Evolutionary conservation across 2,797 vertebrate species (phyloP), one percentile per base, ranked within the genome.

Genomic region (Prunella strophiata): DNA sequence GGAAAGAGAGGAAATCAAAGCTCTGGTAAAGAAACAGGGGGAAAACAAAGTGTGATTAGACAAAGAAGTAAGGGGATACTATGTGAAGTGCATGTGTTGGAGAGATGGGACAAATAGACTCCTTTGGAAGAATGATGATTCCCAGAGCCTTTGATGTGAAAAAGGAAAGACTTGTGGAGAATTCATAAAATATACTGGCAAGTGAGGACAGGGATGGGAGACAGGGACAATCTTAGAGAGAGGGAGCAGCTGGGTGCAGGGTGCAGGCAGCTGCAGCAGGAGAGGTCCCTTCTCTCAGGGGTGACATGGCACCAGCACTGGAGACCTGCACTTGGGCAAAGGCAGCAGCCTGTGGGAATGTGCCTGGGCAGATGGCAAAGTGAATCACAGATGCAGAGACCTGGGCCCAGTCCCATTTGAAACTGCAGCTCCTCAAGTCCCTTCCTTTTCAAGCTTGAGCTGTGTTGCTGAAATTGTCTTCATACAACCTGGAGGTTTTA

Each of bases 241-340:
- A 9, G 19, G 55, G 51, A 71, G 47, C 48, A 38, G 45, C 30
- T 55, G 66, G 26, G 25, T 72, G 50, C 22, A 38, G 71, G 65
- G 19, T n/a, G n/a, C n/a, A n/a, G n/a, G n/a, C n/a, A n/a, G n/a
- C n/a, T 73, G 65, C 45, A 59, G 61, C 21, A 5, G 2, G 52
- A 63, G 29, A 29, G 3, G 26, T 59, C 16, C 40, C 32, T 45
- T 45, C 54, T 70, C 13, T 57, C 29, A n/a, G 29, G 16, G 21
- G 13, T 52, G 47, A 7, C 29, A 23, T 0, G 0, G 38, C 58
- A 43, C 50, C 58, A 32, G 7, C 1, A 0, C 30, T 57, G 58
- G 42, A 51, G 38, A 48, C 42, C 40, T 52, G 71, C 0, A 0
- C 20, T 57, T 52, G 32, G 54, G 34, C 62, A 52, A 40, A 73